phyloP scores from a whole-genome alignment of 1,140 invertebrate species.

The Thaumatotibia leucotreta region DNA sequence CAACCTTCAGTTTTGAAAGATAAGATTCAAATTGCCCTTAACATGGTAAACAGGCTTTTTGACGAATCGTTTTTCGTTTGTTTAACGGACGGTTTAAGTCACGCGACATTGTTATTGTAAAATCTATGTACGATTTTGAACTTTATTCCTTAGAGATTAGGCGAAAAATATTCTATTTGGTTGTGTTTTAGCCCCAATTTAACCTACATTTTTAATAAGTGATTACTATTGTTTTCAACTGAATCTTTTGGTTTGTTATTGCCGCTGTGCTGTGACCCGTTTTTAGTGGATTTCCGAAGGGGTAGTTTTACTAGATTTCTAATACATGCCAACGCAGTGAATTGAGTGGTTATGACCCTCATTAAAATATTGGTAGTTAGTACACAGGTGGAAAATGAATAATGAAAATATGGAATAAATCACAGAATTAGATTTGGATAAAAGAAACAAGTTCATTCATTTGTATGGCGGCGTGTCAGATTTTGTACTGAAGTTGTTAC shows the following conservation, averaged over 20 bases:
- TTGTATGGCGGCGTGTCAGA: no score
- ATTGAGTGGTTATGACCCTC: no score
- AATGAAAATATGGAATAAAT: no score
- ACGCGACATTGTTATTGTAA: not conserved
- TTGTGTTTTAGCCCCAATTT: not conserved
- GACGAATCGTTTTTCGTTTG: not conserved
- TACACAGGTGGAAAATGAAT: no score
- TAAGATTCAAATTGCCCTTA: not conserved
- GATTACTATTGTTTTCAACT: not conserved
- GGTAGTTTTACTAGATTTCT: no score
- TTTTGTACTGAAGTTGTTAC: no score
- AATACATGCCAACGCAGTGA: no score
- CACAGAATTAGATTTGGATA: no score
- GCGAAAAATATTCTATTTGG: not conserved
- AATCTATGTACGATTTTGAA: not conserved
- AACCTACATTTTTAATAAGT: slow-evolving; percentile 9
- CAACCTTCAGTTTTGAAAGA: not conserved
- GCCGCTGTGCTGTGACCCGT: not conserved
- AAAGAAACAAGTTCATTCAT: no score
- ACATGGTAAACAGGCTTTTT: not conserved
- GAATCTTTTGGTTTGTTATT: not conserved
- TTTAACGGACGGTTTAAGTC: not conserved
- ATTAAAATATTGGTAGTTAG: no score
- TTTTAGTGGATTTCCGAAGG: not conserved
- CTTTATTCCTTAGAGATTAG: not conserved